Base-by-base conservation (phyloP, 1,140 invertebrate genomes). In the Tribolium madens region DNA sequence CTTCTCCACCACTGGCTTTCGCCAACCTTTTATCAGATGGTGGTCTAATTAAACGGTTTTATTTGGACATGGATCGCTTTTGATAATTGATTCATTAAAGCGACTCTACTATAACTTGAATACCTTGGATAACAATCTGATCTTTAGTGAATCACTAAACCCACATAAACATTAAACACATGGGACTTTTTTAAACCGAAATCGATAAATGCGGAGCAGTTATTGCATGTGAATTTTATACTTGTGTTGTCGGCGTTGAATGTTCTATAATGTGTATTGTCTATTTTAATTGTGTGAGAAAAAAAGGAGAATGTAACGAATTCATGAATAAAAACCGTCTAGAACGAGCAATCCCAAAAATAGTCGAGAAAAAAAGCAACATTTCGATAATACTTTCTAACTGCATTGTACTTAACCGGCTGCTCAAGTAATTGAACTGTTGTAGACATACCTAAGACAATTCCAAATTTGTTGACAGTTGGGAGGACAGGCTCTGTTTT, bases 101-200 rank as follows among this genome's bases (percentile, higher is more conserved):
- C 68, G 46, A 17, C 31, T 21, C 1, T 4, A 21, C 18, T 21
- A 21, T n/a, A 50, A 79, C 60, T 72, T 36, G 76, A 74, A 73
- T 68, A 77, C 76, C 76, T 77, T 77, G 76, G 26, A 50, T 76
- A 21, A 76, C 33, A 69, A 71, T 71, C 12, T 21, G 69, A 46
- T 42, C 15, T 26, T 36, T 33, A 64, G 33, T 77, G 76, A 77
- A 52, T 77, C 76, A 77, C 76, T 36, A 72, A 48, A 57, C 76
- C 76, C 76, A 77, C 76, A 77, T 77, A 72, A 77, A 73, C 21
- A 47, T 15, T 52, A 60, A 53, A 60, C 76, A 77, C 76, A 77
- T 77, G 76, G 17, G 57, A 15, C 18, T 4, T 46, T 52, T 75
- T 64, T 47, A n/a, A 60, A 60, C 9, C 10, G 68, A 46, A 64